A percentile compares a stretch with the other conserved stretches of the same genome.
Evolutionary conservation across 2,797 vertebrate genomes (phyloP).

Genomic region (Cyprinella venusta): DNA sequence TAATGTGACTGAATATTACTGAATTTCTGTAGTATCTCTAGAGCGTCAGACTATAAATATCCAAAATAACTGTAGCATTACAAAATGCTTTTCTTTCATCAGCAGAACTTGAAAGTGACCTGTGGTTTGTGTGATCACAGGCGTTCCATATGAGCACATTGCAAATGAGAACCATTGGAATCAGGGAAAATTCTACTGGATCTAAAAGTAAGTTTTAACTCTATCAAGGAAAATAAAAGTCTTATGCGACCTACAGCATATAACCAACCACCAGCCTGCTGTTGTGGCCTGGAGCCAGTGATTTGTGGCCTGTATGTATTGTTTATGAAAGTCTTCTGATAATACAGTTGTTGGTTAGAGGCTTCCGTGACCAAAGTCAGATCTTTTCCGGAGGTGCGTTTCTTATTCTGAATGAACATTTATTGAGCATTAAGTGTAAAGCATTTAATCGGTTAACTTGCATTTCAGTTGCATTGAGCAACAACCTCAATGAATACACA

Average conservation of each 20-base stretch:
- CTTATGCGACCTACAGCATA: constrained; percentile 20
- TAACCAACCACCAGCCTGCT: constrained; percentile 37
- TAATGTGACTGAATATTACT: not conserved
- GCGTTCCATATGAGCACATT: constrained; percentile 20
- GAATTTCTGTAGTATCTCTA: constrained; percentile 36
- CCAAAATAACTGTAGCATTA: constrained; percentile 43
- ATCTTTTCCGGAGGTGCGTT: constrained; percentile 50
- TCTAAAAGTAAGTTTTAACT: constrained; percentile 30
- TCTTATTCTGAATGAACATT: not conserved
- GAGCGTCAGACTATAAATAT: not conserved
- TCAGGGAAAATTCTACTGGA: not conserved
- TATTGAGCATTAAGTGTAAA: not conserved
- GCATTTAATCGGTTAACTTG: not conserved
- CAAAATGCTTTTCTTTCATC: constrained; percentile 66
- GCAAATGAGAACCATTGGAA: not conserved
- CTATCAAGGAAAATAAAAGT: not conserved
- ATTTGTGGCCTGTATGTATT: constrained; percentile 51
- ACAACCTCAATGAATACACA: not conserved
- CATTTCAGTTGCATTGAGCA: not conserved
- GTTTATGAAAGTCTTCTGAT: constrained; percentile 49
- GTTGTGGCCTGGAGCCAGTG: constrained; percentile 46
- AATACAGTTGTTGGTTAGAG: constrained; percentile 8
- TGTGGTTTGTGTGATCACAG: constrained; percentile 47
- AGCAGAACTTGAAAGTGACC: constrained; percentile 47
- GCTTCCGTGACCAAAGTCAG: constrained; percentile 7